Evolutionary conservation across 1,140 invertebrate genomes (phyloP), one percentile per base, ranked within the genome.

Genomic region (Dinoponera quadriceps): DNA sequence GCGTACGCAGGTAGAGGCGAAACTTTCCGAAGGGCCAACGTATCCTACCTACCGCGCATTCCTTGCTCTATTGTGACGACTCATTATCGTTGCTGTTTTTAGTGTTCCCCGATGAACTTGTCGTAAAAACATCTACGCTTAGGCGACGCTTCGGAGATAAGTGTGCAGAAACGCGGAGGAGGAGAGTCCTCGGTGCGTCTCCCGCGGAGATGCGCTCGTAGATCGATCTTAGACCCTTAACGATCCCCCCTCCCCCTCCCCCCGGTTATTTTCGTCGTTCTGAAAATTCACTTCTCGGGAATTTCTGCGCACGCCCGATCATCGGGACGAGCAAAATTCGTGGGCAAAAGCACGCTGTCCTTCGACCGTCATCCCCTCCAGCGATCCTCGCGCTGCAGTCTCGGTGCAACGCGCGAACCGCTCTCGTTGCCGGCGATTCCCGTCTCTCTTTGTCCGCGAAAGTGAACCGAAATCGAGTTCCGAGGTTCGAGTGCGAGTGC

Each of bases 401-500:
- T 57, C 65, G 51, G 1, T 66, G 33, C 51, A 78, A 80, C 33
- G 33, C 51, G 33, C 65, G 38, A 71, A 60, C 49, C 55, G 16
- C 29, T 85, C 18, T 65, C 11, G 14, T 22, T 20, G n/a, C 20
- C 49, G 22, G 29, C 68, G 18, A 22, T 3, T 25, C 48, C 16
- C 22, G 14, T 63, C 60, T 22, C 68, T 82, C 77, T 86, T 82
- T 75, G 84, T 83, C n/a, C 63, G 63, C 38, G 33, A 59, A 71
- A 73, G 78, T 86, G 72, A 86, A 77, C 80, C 33, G 59, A 72
- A 73, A 85, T 80, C 54, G 51, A 74, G 29, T 74, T 68, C 18
- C 22, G 55, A 71, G 59, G 59, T 73, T 57, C 59, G 27, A 86
- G n/a, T 13, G 77, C 20, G 20, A 60, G 59, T 29, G 69, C 48